Conservation (phyloP, 2,113 vertebrate species). For the Mesocricetus auratus region DNA sequence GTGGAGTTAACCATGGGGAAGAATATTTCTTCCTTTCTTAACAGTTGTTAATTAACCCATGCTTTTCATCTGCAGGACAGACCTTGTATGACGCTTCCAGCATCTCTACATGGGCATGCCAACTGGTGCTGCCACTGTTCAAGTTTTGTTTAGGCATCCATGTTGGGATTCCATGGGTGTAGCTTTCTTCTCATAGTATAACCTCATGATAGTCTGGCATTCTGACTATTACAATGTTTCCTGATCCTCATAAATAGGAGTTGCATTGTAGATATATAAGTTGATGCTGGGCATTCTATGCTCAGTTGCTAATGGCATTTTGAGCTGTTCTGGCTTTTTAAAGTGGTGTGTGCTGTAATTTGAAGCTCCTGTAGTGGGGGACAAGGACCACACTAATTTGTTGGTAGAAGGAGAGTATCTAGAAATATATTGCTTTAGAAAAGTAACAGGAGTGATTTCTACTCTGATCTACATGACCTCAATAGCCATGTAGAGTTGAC, state of each 20-base stretch:
- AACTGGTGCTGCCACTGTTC: not conserved
- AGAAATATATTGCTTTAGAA: not conserved
- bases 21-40: not conserved
- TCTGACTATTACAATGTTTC: not conserved
- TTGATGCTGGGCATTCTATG: not conserved
- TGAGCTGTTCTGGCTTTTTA: not conserved
- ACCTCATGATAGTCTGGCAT: not conserved
- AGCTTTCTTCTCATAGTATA: not conserved
- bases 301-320: not conserved
- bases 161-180: not conserved
- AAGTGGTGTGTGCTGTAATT: not conserved
- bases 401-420: not conserved
- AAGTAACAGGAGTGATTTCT: not conserved
- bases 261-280: not conserved
- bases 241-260: too few species aligned
- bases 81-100: not conserved
- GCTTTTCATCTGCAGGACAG: not conserved
- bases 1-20: not conserved
- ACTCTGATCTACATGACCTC: not conserved
- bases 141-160: not conserved
- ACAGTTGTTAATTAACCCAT: not conserved
- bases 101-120: not conserved
- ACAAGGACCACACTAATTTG: not conserved
- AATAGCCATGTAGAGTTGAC: not conserved
- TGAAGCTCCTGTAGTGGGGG: not conserved